Percentiles rank a stretch among this genome's conserved stretches.
Conservation (phyloP, 1,140 invertebrate genomes). For the Leptinotarsa defecta region DNA sequence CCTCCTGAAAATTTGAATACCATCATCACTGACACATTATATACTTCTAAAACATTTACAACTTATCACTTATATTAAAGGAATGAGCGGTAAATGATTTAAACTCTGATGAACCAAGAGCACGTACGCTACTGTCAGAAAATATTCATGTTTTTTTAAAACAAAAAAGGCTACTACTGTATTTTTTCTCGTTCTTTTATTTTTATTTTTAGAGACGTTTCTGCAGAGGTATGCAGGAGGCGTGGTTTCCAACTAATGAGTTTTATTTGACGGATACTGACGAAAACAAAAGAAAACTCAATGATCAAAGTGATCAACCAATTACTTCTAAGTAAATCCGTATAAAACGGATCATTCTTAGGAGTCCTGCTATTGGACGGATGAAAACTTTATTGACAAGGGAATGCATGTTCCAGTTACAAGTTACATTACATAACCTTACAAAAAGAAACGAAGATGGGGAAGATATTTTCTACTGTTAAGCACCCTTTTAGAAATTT, state of each 20-base stretch:
- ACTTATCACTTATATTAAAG: no score
- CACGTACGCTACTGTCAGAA: slow-evolving; percentile 20
- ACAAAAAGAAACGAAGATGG: slow-evolving; percentile 55
- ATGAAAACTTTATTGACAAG: background rate
- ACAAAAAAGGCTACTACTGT: slow-evolving; percentile 30
- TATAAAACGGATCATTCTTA: no score
- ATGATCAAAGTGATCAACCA: slow-evolving; percentile 10
- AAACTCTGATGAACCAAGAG: background rate
- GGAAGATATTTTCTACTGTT: slow-evolving; percentile 59
- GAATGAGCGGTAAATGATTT: background rate
- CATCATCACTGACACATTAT: no score
- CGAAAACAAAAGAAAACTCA: slow-evolving; percentile 14
- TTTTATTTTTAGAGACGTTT: slow-evolving; percentile 26
- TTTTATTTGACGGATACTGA: slow-evolving; percentile 4
- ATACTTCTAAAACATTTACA: no score
- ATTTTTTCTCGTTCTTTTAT: slow-evolving; percentile 27
- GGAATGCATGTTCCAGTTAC: background rate
- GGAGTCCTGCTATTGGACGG: background rate
- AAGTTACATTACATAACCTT: slow-evolving; percentile 33
- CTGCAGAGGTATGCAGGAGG: slow-evolving; percentile 20
- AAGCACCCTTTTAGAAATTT: slow-evolving; percentile 62
- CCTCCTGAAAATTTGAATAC: no score
- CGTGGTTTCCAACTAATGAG: slow-evolving; percentile 15
- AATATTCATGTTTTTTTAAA: slow-evolving; percentile 27
- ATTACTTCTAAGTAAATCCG: background rate